Base-by-base conservation (phyloP, 1,140 invertebrate species). In the Formica exsecta region DNA sequence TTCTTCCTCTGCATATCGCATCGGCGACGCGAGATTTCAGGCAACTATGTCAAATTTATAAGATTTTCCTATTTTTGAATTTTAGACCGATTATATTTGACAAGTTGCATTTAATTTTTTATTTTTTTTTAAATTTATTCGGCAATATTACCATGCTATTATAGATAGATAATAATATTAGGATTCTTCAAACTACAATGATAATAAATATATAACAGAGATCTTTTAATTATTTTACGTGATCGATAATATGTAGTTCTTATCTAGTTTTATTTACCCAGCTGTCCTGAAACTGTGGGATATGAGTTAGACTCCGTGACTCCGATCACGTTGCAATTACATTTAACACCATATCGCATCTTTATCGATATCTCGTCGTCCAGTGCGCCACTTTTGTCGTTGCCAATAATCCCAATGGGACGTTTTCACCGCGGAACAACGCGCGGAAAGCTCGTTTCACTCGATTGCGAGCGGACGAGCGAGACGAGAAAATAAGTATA, bases 361-460 rank as follows among this genome's bases (percentile, higher is more conserved):
- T 59, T 73, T 83, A 74, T 74, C 68, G 38, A 74, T 62, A 73
- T 22, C 36, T 29, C 54, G 32, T 2, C 25, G 32, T 29, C 11
- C 38, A 19, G 38, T 19, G 75, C 84, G 13, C 74, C 44, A 73
- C 62, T 66, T 75, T 70, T 61, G 25, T 87, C 22, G 44, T 41
- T 51, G 85, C 41, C 29, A 22, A 36, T 48, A 62, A 74, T 61
- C n/a, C n/a, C 54, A 75, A 87, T 75, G 48, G 62, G 13, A 64
- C 57, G 64, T 76, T 87, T 87, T 83, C 76, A 83, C 62, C 62
- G 70, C 44, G 32, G 3, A 66, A 66, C 36, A 36, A 74, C 38
- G 41, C 16, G 44, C 68, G 41, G 44, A 74, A 70, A 64, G 41
- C 36, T 70, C 61, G 59, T 64, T 73, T 79, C 65, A 64, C 59